Base-by-base conservation (phyloP, 2,113 vertebrate genomes). In the Phasianus colchicus region DNA sequence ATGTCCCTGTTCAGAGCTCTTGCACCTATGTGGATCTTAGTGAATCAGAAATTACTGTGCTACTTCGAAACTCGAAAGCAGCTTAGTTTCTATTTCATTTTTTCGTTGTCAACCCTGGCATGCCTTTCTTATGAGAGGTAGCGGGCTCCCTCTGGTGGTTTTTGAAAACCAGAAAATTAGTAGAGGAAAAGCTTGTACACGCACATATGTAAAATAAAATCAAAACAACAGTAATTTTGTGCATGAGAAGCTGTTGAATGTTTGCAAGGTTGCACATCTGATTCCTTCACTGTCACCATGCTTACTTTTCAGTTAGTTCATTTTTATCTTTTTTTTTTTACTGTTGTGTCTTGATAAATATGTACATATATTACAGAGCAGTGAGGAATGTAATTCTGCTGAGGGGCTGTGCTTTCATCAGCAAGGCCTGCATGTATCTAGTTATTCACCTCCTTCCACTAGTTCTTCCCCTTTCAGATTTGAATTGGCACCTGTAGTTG, bases 111-210 rank as follows among this genome's bases (percentile, higher is more conserved):
- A 40, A 17, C 22, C 30, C 54, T 50, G 48, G 15, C 9, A 48
- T 1, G 6, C 17, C 22, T 70, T 75, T 45, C n/a, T 79, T 58
- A 61, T 36, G 43, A 61, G 87, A 34, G 43, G 65, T 89, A 71
- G 84, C 1, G 25, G 50, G 67, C 95, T 92, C 97, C 96, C 96
- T 95, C 97, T 96, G 81, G 95, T 82, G 96, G 94, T 55, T 50
- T 90, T 74, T 71, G 32, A 50, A 86, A 90, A 55, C 4, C 17
- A n/a, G 7, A 75, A 83, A 74, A 5, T 40, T 24, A 57, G 25
- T 25, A 47, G 45, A 71, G 10, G 38, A 73, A 73, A 40, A 54
- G 38, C 19, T 10, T 21, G 22, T 48, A 11, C 9, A 9, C 4
- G 17, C 32, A 47, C 8, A 10, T 24, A 13, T 9, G 5, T 47